Conservation (phyloP, 1,140 invertebrate genomes). For the Drosophila sp. region DNA sequence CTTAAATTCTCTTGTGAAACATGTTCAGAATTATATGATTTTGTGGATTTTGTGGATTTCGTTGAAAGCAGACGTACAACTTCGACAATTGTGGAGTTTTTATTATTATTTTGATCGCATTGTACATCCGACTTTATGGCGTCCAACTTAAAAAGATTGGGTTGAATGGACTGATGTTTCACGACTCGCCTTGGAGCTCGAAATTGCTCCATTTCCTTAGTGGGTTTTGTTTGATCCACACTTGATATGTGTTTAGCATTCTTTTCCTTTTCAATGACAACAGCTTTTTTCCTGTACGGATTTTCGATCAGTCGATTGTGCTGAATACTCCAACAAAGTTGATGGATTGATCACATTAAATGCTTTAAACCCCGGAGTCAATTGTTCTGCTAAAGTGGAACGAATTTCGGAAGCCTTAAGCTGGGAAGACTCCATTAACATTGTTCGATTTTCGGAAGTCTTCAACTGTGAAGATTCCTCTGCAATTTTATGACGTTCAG, state of each 20-base stretch:
- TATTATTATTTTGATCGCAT: neutral
- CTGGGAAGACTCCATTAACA: neutral
- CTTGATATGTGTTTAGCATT: neutral
- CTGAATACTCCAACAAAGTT: neutral
- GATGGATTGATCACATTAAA: neutral
- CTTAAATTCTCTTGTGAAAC: too few species aligned
- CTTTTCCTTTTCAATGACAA: neutral
- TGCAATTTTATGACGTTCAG: too few species aligned
- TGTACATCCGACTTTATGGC: too few species aligned
- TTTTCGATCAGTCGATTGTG: neutral
- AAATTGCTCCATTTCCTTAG: constrained; percentile 5
- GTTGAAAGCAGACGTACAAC: neutral
- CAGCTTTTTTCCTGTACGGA: neutral
- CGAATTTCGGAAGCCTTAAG: neutral
- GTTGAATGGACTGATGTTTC: neutral
- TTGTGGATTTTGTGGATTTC: neutral
- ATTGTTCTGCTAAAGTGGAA: neutral
- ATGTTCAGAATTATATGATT: neutral
- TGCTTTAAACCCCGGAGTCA: neutral
- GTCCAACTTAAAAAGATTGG: neutral
- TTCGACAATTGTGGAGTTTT: neutral
- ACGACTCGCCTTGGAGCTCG: constrained; percentile 25
- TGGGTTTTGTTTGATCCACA: neutral
- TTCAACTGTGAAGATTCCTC: too few species aligned
- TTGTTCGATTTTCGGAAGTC: neutral